Evolutionary conservation across 2,797 vertebrate genomes (phyloP).

Genomic region (Cottoperca gobio): DNA sequence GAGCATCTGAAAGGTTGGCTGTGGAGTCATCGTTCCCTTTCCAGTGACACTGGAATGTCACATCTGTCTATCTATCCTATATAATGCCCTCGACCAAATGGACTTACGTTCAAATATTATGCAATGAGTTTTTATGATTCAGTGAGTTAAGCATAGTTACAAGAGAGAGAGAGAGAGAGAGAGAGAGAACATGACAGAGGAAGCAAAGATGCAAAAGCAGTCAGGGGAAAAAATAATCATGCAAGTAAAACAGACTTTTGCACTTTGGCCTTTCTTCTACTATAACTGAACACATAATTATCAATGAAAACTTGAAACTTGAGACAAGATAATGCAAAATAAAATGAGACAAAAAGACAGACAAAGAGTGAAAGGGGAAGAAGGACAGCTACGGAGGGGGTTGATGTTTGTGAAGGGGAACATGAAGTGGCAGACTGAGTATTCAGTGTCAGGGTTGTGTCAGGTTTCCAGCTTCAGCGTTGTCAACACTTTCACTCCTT

Average conservation of each 20-base stretch:
- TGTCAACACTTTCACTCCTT: slow-evolving; percentile 79
- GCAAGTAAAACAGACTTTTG: neutral
- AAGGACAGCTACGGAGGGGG: slow-evolving; percentile 28
- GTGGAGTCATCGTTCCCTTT: slow-evolving; percentile 47
- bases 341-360: slow-evolving; percentile 13
- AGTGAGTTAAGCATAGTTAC: slow-evolving; percentile 24
- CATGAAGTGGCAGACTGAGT: slow-evolving; percentile 68
- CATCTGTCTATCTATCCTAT: neutral
- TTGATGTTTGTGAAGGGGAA: slow-evolving; percentile 58
- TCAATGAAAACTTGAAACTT: slow-evolving; percentile 7
- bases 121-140: slow-evolving; percentile 56
- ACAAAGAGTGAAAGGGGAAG: slow-evolving; percentile 23
- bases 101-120: slow-evolving; percentile 70
- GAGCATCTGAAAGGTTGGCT: slow-evolving; percentile 31
- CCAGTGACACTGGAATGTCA: slow-evolving; percentile 31
- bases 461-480: slow-evolving; percentile 73
- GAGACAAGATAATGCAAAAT: neutral
- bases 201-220: neutral
- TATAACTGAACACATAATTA: slow-evolving; percentile 3
- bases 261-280: neutral
- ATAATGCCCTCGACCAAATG: neutral
- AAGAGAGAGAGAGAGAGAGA: slow-evolving; percentile 11
- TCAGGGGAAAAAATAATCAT: neutral
- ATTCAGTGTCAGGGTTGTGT: slow-evolving; percentile 74
- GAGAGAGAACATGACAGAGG: slow-evolving; percentile 13